Conservation (phyloP, 2,888 invertebrate genomes). For the Malthinus flaveolus region DNA sequence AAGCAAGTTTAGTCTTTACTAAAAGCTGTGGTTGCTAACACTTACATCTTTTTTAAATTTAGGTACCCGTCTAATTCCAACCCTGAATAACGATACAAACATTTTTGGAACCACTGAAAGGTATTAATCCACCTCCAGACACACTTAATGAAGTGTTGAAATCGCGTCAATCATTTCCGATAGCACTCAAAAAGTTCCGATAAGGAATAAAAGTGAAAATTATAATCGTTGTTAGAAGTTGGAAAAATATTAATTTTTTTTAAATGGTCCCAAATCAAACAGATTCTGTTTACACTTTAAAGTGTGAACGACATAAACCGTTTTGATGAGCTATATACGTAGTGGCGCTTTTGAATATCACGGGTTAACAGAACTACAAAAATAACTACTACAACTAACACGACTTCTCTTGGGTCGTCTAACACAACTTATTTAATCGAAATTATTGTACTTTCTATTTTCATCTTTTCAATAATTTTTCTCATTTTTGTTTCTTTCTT, state of each 20-base stretch:
- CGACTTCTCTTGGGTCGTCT: slow-evolving; percentile 12
- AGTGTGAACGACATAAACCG: slow-evolving; percentile 31
- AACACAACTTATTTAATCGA: slow-evolving; percentile 10
- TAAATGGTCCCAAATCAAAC: slow-evolving; percentile 24
- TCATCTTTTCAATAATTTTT: not conserved
- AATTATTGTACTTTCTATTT: slow-evolving; percentile 1
- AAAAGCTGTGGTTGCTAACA: no score
- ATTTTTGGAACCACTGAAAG: no score
- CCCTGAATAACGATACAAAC: no score
- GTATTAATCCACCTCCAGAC: no score
- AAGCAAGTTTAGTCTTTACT: no score
- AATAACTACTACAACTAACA: slow-evolving; percentile 24
- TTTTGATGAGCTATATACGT: slow-evolving; percentile 28
- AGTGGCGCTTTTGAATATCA: slow-evolving; percentile 25
- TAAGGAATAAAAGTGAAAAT: no score
- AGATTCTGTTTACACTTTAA: slow-evolving; percentile 22
- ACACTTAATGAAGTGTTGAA: no score
- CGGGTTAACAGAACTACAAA: slow-evolving; percentile 21
- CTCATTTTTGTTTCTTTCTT: not conserved
- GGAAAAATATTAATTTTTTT: slow-evolving; percentile 8
- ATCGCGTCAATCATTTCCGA: no score
- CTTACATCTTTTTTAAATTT: no score
- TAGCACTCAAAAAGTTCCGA: no score
- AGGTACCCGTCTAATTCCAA: no score
- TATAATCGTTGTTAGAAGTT: no score